Base-by-base conservation (phyloP, 1,140 invertebrate genomes). In the Andrena cerasifolii region DNA sequence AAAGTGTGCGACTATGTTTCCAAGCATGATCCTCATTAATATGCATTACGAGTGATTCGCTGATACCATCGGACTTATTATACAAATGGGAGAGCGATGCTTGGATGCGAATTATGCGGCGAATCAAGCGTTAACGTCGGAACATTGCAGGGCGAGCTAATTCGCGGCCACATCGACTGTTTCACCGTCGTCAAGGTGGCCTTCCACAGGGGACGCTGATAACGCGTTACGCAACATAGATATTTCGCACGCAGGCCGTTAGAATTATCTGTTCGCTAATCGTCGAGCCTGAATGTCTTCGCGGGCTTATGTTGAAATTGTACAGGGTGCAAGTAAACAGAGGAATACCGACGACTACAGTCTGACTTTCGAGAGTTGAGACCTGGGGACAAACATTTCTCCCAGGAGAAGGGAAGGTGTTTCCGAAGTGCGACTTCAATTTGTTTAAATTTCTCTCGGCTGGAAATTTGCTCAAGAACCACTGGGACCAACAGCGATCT, bases 11-110 rank as follows among this genome's bases (percentile, higher is more conserved):
- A 79, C 67, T 28, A 43, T 31, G 45, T 47, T 31, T 40, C 24
- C 47, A 68, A 77, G 56, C 49, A 47, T 56, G 65, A 70, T 68
- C 51, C 40, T 26, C 53, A 72, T 51, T 56, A 68, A 45, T 59
- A 68, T 7, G 28, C n/a, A 49, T 33, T 10, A 68, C 16, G 28
- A 58, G 26, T 10, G 12, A 56, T 26, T 78, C 8, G n/a, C 21
- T 21, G 49, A 14, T 14, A 36, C 33, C 58, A 24, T 3, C 12
- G 51, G 6, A 83, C 18, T 28, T 71, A 76, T 67, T 65, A 36
- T 72, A 78, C 21, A 78, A 61, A 78, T 67, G 21, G 5, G 18
- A 33, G 40, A 51, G 67, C 51, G 26, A 33, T 65, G 28, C 21
- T 65, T 59, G 28, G 31, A 61, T 8, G 4, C 16, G 24, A n/a